Base-by-base conservation (phyloP, 2,888 invertebrate species). In the Punctoribates punctum region DNA sequence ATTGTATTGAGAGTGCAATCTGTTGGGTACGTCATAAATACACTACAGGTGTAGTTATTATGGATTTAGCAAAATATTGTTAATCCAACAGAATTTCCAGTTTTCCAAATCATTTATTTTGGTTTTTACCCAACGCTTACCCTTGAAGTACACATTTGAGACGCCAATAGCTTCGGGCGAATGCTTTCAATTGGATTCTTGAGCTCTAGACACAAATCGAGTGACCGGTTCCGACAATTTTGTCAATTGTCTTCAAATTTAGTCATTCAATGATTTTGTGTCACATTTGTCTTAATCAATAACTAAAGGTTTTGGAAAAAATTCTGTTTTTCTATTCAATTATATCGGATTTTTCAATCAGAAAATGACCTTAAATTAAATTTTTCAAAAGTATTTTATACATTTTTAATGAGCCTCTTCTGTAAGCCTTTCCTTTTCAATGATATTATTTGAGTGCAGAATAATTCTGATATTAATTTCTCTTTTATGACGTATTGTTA, bases 81-180 rank as follows among this genome's bases (percentile, higher is more conserved):
- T 65, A 65, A 65, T 65, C 65, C 38, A 57, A 34, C 65, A 65
- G 65, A 65, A 65, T 65, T 65, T 34, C 65, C 65, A 34, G 20
- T 65, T 65, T 38, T 54, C 48, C n/a, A 62, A 62, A 62, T 17
- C 62, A 29, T 62, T 62, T 62, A 62, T 62, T 65, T 65, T 34
- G 65, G 34, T 65, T 65, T 65, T 65, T 34, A 34, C 65, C 34
- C 5, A 38, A 65, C 34, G 9, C n/a, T 65, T 17, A 17, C 27
- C 65, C 65, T 65, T 65, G 65, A 65, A 65, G 38, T 65, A 65
- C 65, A 34, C 38, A 25, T 65, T 38, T 34, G 65, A 65, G 65
- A 34, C 65, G 38, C 17, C n/a, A 6, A 38, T 34, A 65, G 65
- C 65, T 29, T 25, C 13, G 38, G 65, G 65, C 57, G 23, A 23